These are phyloP conservation scores for Rhinopithecus roxellana DNA, from an alignment of 2,113 vertebrate species.

Conservation along the genomic window DNA sequence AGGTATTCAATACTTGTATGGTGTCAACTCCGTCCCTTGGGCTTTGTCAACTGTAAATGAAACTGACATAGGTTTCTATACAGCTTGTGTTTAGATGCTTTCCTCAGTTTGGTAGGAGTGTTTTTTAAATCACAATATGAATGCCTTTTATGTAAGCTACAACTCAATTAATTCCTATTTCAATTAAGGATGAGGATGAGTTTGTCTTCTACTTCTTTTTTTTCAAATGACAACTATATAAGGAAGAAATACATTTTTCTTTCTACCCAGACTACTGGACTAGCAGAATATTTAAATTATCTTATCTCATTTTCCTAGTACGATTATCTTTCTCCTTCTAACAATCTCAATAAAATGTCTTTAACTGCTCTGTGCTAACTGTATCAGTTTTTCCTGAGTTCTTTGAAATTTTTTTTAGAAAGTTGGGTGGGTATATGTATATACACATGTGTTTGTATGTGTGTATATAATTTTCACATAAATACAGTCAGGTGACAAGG, in stretches of 20 bases:
- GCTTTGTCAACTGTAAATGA: not conserved
- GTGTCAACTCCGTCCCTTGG: not conserved
- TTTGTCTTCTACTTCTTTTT: not conserved
- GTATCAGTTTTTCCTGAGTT: not conserved
- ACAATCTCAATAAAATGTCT: not conserved
- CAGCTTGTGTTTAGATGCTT: not conserved
- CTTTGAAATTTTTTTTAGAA: not conserved
- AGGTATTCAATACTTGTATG: not conserved
- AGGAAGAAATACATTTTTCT: not conserved
- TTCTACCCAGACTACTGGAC: not conserved
- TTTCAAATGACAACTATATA: not conserved
- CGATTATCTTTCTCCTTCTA: not conserved
- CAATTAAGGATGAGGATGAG: not conserved
- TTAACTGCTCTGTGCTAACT: not conserved
- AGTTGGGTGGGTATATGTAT: accelerated
- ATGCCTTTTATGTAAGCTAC: not conserved
- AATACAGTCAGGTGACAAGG: not conserved
- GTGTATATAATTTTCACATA: not conserved
- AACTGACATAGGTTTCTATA: not conserved
- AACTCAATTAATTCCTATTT: not conserved
- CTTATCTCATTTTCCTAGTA: not conserved
- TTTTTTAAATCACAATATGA: not conserved
- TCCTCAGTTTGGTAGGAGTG: not conserved
- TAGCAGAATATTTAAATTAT: not conserved
- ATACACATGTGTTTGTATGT: not conserved